Base-by-base conservation (phyloP, 1,140 invertebrate species). In the Sesamia nonagrioides region DNA sequence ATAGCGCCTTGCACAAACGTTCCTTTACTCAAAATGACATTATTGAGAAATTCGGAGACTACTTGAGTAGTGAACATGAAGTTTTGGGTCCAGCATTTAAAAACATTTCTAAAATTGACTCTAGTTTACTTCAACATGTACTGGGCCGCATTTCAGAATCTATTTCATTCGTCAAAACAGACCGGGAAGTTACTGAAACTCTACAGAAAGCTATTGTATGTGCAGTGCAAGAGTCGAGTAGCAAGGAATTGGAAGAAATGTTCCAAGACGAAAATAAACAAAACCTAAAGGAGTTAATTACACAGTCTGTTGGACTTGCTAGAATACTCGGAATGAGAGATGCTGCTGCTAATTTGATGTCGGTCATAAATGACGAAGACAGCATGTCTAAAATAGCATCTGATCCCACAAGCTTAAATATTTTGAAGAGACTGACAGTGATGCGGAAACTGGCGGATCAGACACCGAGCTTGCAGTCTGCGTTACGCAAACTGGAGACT, bases 371-470 rank as follows among this genome's bases (percentile, higher is more conserved):
- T 42, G 96, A 97, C 86, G 95, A 96, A 27, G 93, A 96, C n/a
- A 95, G 95, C 18, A 95, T 96, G 3, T 89, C 92, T 21, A 95
- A 95, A 78, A 89, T 97, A 52, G 94, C 95, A n/a, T 94, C 93
- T 33, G 97, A 97, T 85, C 94, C 94, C 56, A 95, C 96, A 15
- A 96, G 96, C 1, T 86, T 97, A 56, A 96, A 96, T 71, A 96
- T 97, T 79, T 89, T 98, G n/a, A 96, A 96, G 89, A 95, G 97
- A 75, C 89, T 97, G 35, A 96, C 96, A 4, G 95, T 98, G 0
- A 97, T 98, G 95, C 95, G 96, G 72, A 96, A 97, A 89, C 91
- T 97, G 0, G 97, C 97, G 0, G 96, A 97, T 73, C 95, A 96
- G 82, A 95, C 96, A 52, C 96, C 97, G 3, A 96, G 95, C 11